Percentiles rank a stretch among this genome's conserved stretches.
These are phyloP conservation scores for Drosophila miranda DNA, from an alignment of 1,140 invertebrate species.

Conservation along the genomic window DNA sequence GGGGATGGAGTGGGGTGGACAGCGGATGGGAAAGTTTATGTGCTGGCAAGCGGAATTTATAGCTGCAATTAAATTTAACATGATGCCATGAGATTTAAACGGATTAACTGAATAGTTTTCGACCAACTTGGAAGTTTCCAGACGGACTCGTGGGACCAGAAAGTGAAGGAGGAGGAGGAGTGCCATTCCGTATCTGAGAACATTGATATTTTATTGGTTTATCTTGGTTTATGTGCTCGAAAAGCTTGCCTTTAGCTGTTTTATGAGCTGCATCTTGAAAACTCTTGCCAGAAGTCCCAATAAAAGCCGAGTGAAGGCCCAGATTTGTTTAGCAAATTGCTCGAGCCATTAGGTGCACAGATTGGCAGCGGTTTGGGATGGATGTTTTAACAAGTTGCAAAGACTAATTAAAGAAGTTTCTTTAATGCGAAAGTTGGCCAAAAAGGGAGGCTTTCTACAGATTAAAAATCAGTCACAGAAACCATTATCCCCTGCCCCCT, in stretches of 20 bases:
- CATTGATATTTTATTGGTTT: constrained; percentile 77
- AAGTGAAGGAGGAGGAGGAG: background rate
- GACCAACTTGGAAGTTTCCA: constrained; percentile 48
- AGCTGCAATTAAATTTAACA: constrained; percentile 79
- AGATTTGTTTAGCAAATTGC: constrained; percentile 24
- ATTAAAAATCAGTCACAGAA: background rate
- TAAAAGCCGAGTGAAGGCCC: constrained; percentile 11
- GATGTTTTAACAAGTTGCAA: too few relatives aligned
- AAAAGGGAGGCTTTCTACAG: background rate
- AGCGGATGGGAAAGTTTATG: constrained; percentile 64
- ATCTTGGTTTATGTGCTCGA: constrained; percentile 53
- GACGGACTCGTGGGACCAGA: background rate
- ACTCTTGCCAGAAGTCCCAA: background rate
- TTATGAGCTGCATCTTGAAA: constrained; percentile 34
- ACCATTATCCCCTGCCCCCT: too few relatives aligned
- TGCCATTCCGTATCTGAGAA: constrained; percentile 29
- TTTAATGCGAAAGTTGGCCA: too few relatives aligned
- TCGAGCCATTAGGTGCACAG: background rate
- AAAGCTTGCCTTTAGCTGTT: constrained; percentile 36
- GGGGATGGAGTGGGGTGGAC: constrained; percentile 14
- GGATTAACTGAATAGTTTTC: constrained; percentile 76
- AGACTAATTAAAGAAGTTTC: too few relatives aligned
- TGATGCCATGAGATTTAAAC: constrained; percentile 74
- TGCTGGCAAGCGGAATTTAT: constrained; percentile 64
- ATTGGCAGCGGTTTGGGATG: too few relatives aligned